Conservation (phyloP, 2,888 invertebrate genomes). For the Chrysodeixis includens region DNA sequence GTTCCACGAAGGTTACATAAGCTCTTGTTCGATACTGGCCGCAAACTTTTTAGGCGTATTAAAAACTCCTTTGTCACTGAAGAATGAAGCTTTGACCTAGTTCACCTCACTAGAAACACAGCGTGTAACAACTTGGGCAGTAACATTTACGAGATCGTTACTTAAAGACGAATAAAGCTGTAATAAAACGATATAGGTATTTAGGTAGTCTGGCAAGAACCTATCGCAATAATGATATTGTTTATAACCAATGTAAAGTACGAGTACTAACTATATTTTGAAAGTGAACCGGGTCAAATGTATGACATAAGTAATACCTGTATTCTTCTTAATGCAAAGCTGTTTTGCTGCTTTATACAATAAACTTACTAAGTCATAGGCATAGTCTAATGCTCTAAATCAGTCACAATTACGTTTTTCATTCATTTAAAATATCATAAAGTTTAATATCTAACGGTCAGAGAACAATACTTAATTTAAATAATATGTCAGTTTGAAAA, state of each 20-base stretch:
- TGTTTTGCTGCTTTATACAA: too few relatives aligned
- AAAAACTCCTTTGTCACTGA: neutral
- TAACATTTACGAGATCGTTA: neutral
- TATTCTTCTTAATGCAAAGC: neutral
- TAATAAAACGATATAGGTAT: neutral
- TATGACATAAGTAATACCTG: too few relatives aligned
- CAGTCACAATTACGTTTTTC: neutral
- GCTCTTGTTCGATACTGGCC: slow-evolving; percentile 7
- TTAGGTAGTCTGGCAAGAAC: too few relatives aligned
- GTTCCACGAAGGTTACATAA: slow-evolving; percentile 23
- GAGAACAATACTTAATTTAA: too few relatives aligned
- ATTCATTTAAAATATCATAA: too few relatives aligned
- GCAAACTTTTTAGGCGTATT: neutral
- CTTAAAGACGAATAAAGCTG: neutral
- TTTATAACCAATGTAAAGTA: too few relatives aligned
- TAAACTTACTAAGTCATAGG: too few relatives aligned
- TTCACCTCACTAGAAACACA: neutral
- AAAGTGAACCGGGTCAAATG: neutral
- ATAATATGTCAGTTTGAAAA: too few relatives aligned
- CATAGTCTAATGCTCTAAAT: neutral
- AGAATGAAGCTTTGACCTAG: neutral
- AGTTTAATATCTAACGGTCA: neutral
- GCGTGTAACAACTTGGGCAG: neutral
- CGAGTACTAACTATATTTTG: neutral
- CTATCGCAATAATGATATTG: too few relatives aligned